Conservation (phyloP, 53 echinoderm and acorn worm genomes). For the Holothuria scabra region DNA sequence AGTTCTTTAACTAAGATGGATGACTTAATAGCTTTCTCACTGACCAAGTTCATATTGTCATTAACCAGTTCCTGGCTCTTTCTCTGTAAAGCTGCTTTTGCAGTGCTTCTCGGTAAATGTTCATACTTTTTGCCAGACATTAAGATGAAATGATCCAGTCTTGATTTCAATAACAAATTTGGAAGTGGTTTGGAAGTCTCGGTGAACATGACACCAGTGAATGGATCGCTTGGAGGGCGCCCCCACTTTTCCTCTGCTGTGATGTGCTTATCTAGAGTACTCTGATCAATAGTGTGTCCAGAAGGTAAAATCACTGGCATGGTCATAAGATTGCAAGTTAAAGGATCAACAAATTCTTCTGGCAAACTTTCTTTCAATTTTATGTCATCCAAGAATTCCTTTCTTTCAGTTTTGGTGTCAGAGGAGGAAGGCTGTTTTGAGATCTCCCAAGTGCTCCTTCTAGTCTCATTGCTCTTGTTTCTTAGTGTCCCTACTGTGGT, state of each 20-base stretch:
- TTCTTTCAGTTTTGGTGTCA: background rate
- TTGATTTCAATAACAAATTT: conserved; percentile 80
- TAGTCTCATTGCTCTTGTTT: background rate
- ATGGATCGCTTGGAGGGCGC: conserved; percentile 88
- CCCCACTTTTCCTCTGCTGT: conserved; percentile 87
- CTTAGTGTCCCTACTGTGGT: background rate
- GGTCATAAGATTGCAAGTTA: conserved; percentile 79
- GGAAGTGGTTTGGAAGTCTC: conserved; percentile 73
- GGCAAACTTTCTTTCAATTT: conserved; percentile 43
- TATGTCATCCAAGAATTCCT: background rate
- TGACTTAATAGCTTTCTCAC: too few species aligned
- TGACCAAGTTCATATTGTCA: too few species aligned
- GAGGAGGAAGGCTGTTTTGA: background rate
- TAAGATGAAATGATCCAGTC: conserved; percentile 82
- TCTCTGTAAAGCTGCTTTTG: background rate
- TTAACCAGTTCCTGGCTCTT: too few species aligned
- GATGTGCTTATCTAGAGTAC: conserved; percentile 75
- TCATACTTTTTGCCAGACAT: conserved; percentile 55
- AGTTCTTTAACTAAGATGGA: too few species aligned
- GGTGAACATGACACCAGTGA: conserved; percentile 81
- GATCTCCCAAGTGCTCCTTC: background rate
- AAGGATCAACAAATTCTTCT: conserved; percentile 89
- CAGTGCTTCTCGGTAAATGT: conserved; percentile 65
- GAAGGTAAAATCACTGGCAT: conserved; percentile 90
- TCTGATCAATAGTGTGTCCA: conserved; percentile 85